A percentile compares a stretch with the other conserved stretches of the same genome.
Evolutionary conservation across 1,140 invertebrate genomes (phyloP).

Genomic region (Parasteatoda tepidariorum): DNA sequence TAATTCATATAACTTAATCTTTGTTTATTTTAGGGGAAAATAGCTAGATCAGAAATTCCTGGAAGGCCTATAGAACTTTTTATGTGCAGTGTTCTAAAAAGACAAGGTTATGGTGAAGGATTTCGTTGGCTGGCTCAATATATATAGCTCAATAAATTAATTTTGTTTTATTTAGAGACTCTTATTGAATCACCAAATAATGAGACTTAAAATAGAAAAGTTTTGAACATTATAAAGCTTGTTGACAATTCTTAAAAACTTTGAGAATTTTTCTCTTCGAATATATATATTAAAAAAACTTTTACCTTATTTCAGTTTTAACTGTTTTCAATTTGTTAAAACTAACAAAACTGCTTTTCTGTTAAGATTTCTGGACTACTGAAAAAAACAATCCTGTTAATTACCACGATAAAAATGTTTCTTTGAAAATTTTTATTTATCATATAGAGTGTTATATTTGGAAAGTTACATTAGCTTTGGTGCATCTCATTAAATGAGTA

Average conservation of each 20-base stretch:
- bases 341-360: neutral
- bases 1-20: too few species aligned
- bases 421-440: too few species aligned
- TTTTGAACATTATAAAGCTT: conserved; percentile 33
- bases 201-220: conserved; percentile 16
- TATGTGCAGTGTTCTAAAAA: conserved; percentile 99
- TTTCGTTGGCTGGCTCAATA: conserved; percentile 99
- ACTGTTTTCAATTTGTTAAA: neutral
- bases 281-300: neutral
- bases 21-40: conserved; percentile 81
- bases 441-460: neutral
- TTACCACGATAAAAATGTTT: too few species aligned
- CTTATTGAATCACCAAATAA: conserved; percentile 8
- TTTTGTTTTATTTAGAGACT: conserved; percentile 18
- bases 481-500: neutral
- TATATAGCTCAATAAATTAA: conserved; percentile 71
- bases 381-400: too few species aligned
- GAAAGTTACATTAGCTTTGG: neutral
- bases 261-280: neutral
- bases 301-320: neutral
- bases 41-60: conserved; percentile 86
- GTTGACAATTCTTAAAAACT: neutral
- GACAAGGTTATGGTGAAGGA: conserved; percentile 99
- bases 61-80: conserved; percentile 97
- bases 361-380: too few species aligned